Percentiles rank a stretch among this genome's conserved stretches.
Evolutionary conservation across 92 coral and sea anemone genomes (phyloP).

Genomic region (Micromussa lordhowensis): DNA sequence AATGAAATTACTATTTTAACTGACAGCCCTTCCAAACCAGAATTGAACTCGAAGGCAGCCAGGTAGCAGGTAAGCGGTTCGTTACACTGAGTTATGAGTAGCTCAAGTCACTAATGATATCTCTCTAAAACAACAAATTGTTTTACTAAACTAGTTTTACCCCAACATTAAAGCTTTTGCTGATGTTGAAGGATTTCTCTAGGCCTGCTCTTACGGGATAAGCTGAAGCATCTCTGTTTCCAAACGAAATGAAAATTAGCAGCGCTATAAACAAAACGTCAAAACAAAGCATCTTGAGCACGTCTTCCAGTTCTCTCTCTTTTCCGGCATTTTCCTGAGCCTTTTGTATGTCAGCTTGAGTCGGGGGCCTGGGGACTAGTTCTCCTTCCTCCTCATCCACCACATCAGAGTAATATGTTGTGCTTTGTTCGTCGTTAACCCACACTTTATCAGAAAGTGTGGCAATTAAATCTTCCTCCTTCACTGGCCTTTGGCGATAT

Average conservation of each 20-base stretch:
- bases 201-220: slow-evolving; percentile 58
- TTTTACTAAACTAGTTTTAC: background rate
- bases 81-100: too few relatives aligned
- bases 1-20: too few relatives aligned
- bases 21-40: too few relatives aligned
- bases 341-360: slow-evolving; percentile 37
- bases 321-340: slow-evolving; percentile 72
- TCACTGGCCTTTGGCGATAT: slow-evolving; percentile 52
- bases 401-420: slow-evolving; percentile 65
- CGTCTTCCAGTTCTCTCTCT: slow-evolving; percentile 75
- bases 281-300: slow-evolving; percentile 67
- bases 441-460: slow-evolving; percentile 68
- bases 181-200: slow-evolving; percentile 56
- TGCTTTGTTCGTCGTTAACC: slow-evolving; percentile 61
- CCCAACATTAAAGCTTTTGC: slow-evolving; percentile 10
- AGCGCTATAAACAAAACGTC: slow-evolving; percentile 59
- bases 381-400: slow-evolving; percentile 53
- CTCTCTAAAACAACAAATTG: background rate
- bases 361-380: slow-evolving; percentile 69
- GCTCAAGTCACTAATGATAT: background rate
- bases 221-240: slow-evolving; percentile 66
- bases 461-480: slow-evolving; percentile 64
- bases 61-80: too few relatives aligned
- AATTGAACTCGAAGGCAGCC: too few relatives aligned
- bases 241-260: slow-evolving; percentile 62